These are phyloP conservation scores for Euthynnus affinis DNA, from an alignment of 2,797 vertebrate species.

Conservation along the genomic window DNA sequence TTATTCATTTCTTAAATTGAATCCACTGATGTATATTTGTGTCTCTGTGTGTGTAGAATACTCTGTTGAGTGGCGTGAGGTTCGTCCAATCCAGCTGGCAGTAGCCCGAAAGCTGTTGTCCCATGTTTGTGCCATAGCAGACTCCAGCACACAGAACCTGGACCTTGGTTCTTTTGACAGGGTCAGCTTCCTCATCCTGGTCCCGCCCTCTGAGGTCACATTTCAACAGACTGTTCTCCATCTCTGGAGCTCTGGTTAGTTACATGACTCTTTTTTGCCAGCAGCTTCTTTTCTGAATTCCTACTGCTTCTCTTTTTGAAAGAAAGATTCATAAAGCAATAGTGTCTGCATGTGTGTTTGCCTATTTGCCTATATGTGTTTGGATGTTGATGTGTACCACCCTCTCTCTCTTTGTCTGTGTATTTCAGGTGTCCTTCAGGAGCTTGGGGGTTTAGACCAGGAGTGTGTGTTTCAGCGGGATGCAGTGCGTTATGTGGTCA, in stretches of 20 bases:
- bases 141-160: constrained; percentile 98
- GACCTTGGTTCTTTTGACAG: constrained; percentile 97
- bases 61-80: constrained; percentile 85
- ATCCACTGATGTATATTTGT: constrained; percentile 10
- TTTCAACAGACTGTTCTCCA: constrained; percentile 95
- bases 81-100: constrained; percentile 94
- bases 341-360: neutral
- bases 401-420: constrained; percentile 13
- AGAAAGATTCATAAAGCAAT: neutral
- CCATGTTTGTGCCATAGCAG: constrained; percentile 97
- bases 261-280: neutral
- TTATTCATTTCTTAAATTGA: too few species aligned
- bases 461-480: constrained; percentile 88
- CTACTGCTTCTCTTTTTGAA: neutral
- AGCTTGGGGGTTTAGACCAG: constrained; percentile 92
- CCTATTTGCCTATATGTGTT: too few species aligned
- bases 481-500: constrained; percentile 92
- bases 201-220: constrained; percentile 96
- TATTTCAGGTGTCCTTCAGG: constrained; percentile 90
- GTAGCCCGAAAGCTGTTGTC: constrained; percentile 97
- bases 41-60: constrained; percentile 84
- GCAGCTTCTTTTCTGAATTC: neutral
- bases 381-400: neutral
- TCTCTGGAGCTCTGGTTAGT: constrained; percentile 94
- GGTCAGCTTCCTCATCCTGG: constrained; percentile 96